Evolutionary conservation across 2,113 vertebrate species (phyloP).

Genomic region (Varanus salvator): DNA sequence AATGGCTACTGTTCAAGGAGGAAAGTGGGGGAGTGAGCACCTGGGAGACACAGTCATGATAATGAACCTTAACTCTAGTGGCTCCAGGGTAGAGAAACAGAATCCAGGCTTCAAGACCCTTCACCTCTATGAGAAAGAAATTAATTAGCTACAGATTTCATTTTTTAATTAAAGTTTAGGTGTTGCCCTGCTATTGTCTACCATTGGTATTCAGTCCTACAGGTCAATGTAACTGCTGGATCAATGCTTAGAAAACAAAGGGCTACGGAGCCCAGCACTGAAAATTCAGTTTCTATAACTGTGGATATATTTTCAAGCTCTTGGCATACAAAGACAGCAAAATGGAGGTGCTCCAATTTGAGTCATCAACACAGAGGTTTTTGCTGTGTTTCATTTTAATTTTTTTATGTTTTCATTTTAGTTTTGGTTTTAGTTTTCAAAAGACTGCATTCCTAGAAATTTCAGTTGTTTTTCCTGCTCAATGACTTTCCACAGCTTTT

Average conservation of each 20-base stretch:
- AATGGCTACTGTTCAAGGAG: background rate
- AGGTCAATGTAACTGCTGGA: background rate
- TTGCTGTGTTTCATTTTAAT: background rate
- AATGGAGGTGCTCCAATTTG: background rate
- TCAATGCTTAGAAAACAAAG: background rate
- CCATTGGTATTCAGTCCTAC: rapidly evolving
- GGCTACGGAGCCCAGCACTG: background rate
- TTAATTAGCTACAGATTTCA: background rate
- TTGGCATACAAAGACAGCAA: background rate
- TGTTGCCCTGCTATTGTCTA: background rate
- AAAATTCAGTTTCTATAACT: background rate
- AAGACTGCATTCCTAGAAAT: background rate
- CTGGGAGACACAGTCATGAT: rapidly evolving
- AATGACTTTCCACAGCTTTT: background rate
- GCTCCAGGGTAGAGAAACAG: background rate
- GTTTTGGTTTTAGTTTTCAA: background rate
- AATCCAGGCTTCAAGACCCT: rapidly evolving
- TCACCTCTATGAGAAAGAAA: background rate
- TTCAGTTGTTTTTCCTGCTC: background rate
- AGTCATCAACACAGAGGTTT: background rate
- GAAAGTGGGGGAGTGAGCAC: background rate
- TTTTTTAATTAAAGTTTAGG: slow-evolving; percentile 22
- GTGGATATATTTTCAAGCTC: background rate
- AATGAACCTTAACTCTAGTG: background rate
- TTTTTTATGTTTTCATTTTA: too few relatives aligned